phyloP scores from a whole-genome alignment of 2,113 vertebrate genomes.

The Aspidoscelis tigris region DNA sequence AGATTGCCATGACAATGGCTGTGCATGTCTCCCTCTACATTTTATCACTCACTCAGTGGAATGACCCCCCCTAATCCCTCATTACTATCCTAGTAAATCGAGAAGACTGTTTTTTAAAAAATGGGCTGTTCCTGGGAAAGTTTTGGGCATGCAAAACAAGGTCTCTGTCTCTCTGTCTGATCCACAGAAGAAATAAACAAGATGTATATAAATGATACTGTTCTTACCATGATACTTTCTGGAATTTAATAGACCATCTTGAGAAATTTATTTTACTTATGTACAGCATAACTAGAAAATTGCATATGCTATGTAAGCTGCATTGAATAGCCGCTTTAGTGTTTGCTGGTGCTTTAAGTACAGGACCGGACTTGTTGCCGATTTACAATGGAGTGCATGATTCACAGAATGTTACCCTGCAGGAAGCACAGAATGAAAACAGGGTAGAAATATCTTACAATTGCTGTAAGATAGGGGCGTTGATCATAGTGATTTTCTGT shows the following conservation, averaged over 20 bases:
- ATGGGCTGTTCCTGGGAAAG: too few species aligned
- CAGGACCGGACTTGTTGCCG: conserved; percentile 34
- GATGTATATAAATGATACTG: not conserved
- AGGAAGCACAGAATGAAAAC: conserved; percentile 43
- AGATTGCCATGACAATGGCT: too few species aligned
- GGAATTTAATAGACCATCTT: not conserved
- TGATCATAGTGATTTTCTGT: conserved; percentile 55
- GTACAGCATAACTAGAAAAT: not conserved
- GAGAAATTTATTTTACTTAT: not conserved
- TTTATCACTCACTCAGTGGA: too few species aligned
- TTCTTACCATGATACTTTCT: too few species aligned
- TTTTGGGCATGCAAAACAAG: not conserved
- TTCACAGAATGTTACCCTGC: conserved; percentile 45
- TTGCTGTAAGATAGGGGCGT: conserved; percentile 34
- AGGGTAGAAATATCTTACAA: conserved; percentile 52
- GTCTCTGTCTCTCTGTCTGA: not conserved
- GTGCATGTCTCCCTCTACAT: too few species aligned
- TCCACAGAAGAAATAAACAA: not conserved
- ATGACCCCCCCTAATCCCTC: too few species aligned
- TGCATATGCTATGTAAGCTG: not conserved
- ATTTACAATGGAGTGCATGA: conserved; percentile 27
- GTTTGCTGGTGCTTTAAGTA: conserved; percentile 31
- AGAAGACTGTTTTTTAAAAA: too few species aligned
- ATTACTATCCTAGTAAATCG: too few species aligned
- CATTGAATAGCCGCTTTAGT: conserved; percentile 15